Base-by-base conservation (phyloP, 2,888 invertebrate species). In the Scrobipalpa costella region DNA sequence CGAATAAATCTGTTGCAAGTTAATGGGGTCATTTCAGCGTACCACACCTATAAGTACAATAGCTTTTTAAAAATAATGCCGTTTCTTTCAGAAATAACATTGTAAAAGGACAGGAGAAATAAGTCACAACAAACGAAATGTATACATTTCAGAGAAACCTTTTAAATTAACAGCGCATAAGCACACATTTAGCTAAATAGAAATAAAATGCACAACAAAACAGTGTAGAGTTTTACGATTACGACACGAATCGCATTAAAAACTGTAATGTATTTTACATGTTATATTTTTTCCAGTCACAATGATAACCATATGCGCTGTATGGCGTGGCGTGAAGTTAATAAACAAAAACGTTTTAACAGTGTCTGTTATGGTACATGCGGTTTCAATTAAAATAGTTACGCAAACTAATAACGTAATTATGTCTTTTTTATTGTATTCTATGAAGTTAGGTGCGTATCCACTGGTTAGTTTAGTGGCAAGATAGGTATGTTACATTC, bases 241-340 rank as follows among this genome's bases (percentile, higher is more conserved):
- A 44, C 2, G 44, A 44, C 44, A 44, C 40, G 40, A 40, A 40
- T 40, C 13, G 27, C 5, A 27, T 27, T 40, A 13, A 13, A 40
- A 13, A 40, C 11, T 27, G 27, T 27, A 27, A 63, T 61, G 61
- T 61, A 61, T 49, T 57, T 61, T 60, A 47, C 60, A 55, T 62
- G 52, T 76, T 70, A 69, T 36, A 50, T 73, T 76, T 79, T 78
- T 77, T 68, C 73, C 73, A 70, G 67, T 73, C 66, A 65, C 77
- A 79, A 84, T 74, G 70, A 79, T 76, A 73, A 72, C 78, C 85
- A 85, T 80, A 78, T 85, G 85, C 74, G 75, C 72, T 69, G 13
- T 34, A 27, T 47, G 60, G 49, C 59, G 59, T n/a, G 27, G 15
- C 27, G 67, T 73, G 68, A 70, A 74, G 73, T 73, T 78, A 78